Percentiles rank a stretch among this genome's conserved stretches.
Conservation (phyloP, 2,797 vertebrate genomes). For the Poeciliopsis presidionis region DNA sequence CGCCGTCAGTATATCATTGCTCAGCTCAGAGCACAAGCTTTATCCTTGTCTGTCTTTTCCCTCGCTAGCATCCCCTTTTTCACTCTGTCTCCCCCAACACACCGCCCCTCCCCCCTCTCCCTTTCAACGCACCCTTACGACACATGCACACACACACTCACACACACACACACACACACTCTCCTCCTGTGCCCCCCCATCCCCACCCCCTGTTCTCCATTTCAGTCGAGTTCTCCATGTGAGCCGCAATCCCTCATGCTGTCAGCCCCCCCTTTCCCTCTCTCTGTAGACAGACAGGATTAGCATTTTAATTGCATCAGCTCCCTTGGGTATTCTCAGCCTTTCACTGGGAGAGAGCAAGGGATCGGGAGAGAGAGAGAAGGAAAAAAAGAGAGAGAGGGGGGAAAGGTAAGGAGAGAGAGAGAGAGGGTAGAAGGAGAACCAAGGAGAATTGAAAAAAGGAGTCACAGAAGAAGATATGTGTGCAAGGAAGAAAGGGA, state of each 20-base stretch:
- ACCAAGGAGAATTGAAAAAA: slow-evolving; percentile 81
- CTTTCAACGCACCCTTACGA: slow-evolving; percentile 61
- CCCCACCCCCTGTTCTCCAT: slow-evolving; percentile 80
- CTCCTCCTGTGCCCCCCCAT: slow-evolving; percentile 50
- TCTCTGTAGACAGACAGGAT: slow-evolving; percentile 89
- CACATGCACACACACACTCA: slow-evolving; percentile 8
- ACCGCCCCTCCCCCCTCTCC: slow-evolving; percentile 70
- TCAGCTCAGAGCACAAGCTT: slow-evolving; percentile 81
- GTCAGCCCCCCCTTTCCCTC: slow-evolving; percentile 85
- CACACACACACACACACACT: slow-evolving; percentile 43
- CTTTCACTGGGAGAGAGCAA: slow-evolving; percentile 85
- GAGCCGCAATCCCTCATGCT: slow-evolving; percentile 89
- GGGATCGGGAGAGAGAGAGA: slow-evolving; percentile 65
- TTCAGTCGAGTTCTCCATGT: slow-evolving; percentile 88
- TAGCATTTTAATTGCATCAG: slow-evolving; percentile 92
- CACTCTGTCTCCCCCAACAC: slow-evolving; percentile 72
- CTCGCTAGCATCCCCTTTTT: slow-evolving; percentile 80
- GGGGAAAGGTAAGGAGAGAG: slow-evolving; percentile 55
- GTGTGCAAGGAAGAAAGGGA: slow-evolving; percentile 61
- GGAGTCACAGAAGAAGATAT: slow-evolving; percentile 78
- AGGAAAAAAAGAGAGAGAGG: slow-evolving; percentile 20
- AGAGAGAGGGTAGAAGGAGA: slow-evolving; percentile 74
- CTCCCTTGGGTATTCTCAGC: slow-evolving; percentile 89
- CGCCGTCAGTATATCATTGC: slow-evolving; percentile 81
- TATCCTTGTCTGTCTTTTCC: slow-evolving; percentile 80